Evolutionary conservation across 2,888 invertebrate species (phyloP).

Genomic region (Argynnis bischoffii): DNA sequence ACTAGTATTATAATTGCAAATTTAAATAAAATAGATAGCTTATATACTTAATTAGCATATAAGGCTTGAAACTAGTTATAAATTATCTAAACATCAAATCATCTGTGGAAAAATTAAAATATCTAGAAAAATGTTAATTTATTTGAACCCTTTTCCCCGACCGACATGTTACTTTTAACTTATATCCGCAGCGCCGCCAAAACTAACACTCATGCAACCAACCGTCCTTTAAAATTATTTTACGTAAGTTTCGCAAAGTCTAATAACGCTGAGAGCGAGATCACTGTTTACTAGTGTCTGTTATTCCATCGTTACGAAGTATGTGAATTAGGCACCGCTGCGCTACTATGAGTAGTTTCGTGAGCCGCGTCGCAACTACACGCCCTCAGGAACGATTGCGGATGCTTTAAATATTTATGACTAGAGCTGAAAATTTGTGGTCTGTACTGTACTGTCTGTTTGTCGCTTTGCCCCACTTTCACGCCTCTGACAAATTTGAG

Average conservation of each 20-base stretch:
- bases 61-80: no score
- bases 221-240: neutral
- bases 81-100: no score
- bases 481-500: constrained; percentile 3
- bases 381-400: constrained; percentile 24
- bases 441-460: neutral
- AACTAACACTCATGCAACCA: neutral
- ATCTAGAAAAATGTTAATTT: no score
- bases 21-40: no score
- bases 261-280: neutral
- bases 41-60: no score
- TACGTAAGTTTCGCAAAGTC: neutral
- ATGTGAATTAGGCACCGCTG: constrained; percentile 1
- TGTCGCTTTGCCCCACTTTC: constrained; percentile 7
- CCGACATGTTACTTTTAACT: neutral
- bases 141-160: neutral
- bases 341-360: neutral
- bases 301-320: neutral
- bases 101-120: no score
- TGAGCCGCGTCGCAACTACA: constrained; percentile 8
- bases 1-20: no score
- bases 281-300: neutral
- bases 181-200: neutral
- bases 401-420: constrained; percentile 29
- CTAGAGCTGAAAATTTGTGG: constrained; percentile 24